A percentile compares a stretch with the other conserved stretches of the same genome.
Evolutionary conservation across 2,797 vertebrate genomes (phyloP).

Genomic region (Spizella passerina): DNA sequence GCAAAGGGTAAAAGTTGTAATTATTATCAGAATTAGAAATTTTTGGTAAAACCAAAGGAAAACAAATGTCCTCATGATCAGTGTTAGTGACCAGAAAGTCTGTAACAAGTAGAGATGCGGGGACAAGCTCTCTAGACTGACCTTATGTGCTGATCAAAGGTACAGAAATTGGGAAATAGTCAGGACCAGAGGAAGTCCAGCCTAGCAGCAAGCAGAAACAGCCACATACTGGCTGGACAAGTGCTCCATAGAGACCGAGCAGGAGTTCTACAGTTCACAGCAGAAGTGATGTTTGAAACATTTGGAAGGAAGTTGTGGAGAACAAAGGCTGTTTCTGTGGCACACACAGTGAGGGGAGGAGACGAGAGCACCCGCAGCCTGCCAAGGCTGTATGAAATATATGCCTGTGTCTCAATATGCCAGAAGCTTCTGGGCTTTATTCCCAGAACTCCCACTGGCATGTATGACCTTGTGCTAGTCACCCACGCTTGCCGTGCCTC

Average conservation of each 20-base stretch:
- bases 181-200: background rate
- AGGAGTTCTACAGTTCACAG: background rate
- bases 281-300: constrained; percentile 9
- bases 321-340: constrained; percentile 60
- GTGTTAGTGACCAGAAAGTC: background rate
- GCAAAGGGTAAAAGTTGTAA: background rate
- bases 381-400: constrained; percentile 29
- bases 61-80: fast-evolving
- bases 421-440: constrained; percentile 55
- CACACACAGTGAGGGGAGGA: background rate
- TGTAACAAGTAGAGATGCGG: background rate
- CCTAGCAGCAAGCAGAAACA: background rate
- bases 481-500: constrained; percentile 46
- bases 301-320: constrained; percentile 4
- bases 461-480: constrained; percentile 45
- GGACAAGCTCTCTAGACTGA: background rate
- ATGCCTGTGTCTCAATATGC: constrained; percentile 19
- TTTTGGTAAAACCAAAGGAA: background rate
- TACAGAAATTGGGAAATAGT: background rate
- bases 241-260: background rate
- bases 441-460: constrained; percentile 55
- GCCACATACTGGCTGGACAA: background rate
- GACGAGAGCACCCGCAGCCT: background rate
- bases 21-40: background rate
- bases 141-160: fast-evolving